Conservation (phyloP, 2,113 vertebrate species). For the Todiramphus chloris region DNA sequence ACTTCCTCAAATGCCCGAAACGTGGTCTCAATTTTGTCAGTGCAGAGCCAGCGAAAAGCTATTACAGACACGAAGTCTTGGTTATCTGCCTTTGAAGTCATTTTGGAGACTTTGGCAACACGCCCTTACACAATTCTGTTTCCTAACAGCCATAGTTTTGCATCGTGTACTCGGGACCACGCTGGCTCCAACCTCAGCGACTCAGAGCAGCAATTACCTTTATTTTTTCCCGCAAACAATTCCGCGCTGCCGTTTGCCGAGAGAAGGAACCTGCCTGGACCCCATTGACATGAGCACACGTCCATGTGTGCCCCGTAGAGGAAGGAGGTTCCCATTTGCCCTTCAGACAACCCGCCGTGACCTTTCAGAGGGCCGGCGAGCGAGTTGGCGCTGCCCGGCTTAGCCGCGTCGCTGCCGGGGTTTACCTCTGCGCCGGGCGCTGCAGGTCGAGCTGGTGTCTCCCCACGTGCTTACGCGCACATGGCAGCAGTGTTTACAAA, state of each 20-base stretch:
- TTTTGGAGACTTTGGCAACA: not conserved
- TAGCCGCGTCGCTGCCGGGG: conserved; percentile 48
- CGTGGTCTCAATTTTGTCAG: not conserved
- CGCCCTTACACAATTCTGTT: not conserved
- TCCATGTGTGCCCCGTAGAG: accelerated
- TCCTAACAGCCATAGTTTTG: not conserved
- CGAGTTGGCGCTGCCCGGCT: not conserved
- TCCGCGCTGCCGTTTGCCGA: not conserved
- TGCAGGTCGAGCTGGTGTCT: conserved; percentile 56
- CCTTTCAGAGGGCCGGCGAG: not conserved
- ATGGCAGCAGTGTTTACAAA: conserved; percentile 86
- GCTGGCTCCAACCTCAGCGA: not conserved
- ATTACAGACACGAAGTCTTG: not conserved
- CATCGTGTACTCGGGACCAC: not conserved
- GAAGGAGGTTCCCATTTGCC: not conserved
- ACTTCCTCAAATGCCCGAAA: conserved; percentile 48
- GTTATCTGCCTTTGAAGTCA: not conserved
- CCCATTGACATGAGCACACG: accelerated
- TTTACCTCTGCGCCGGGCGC: conserved; percentile 70
- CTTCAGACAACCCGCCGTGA: not conserved
- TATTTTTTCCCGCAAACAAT: not conserved
- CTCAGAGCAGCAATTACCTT: not conserved
- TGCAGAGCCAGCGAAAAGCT: conserved; percentile 15
- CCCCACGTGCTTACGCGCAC: conserved; percentile 72
- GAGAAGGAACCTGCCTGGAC: not conserved